phyloP scores from a whole-genome alignment of 2,888 invertebrate genomes.

The Aphidius colemani region DNA sequence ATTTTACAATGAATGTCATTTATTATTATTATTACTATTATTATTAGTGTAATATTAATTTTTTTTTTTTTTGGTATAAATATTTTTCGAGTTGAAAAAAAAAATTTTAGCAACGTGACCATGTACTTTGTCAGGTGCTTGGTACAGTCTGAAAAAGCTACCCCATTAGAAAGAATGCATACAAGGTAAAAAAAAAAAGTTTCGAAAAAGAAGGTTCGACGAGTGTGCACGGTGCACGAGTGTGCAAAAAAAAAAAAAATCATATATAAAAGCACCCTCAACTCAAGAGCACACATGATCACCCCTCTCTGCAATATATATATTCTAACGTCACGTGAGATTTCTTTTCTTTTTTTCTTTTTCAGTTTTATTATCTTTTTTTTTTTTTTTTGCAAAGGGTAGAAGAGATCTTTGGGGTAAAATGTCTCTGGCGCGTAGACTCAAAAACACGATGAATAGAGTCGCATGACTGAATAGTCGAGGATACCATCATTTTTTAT shows the following conservation, averaged over 20 bases:
- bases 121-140: conserved; percentile 22
- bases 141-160: conserved; percentile 21
- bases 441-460: conserved; percentile 19
- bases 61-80: too few species aligned
- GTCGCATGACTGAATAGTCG: conserved; percentile 21
- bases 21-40: too few species aligned
- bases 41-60: too few species aligned
- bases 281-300: not conserved
- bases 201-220: not conserved
- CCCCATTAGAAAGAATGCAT: conserved; percentile 24
- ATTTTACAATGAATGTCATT: too few species aligned
- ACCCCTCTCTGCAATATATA: not conserved
- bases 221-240: conserved; percentile 29
- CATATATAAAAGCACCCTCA: conserved; percentile 15
- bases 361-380: not conserved
- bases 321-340: too few species aligned
- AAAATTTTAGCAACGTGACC: conserved; percentile 7
- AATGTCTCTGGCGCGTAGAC: conserved; percentile 11
- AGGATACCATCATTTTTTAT: not conserved
- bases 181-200: conserved; percentile 13
- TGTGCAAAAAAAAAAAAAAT: conserved; percentile 19
- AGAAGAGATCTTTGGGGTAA: not conserved
- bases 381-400: not conserved
- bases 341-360: not conserved
- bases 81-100: too few species aligned